Conservation (phyloP, 64 coral and sea anemone genomes). For the Montipora capricornis region DNA sequence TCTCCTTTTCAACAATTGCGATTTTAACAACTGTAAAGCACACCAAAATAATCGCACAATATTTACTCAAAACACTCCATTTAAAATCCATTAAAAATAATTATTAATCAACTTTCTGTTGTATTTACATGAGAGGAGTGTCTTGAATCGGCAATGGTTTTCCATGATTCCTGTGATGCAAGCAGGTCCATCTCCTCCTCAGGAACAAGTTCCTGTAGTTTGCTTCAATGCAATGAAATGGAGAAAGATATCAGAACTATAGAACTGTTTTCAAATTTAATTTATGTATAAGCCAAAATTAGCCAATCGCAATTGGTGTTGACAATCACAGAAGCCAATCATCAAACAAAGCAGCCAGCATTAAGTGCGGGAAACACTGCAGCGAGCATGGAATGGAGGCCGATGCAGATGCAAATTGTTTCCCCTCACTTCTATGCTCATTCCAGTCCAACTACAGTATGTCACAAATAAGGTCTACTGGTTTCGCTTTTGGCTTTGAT, state of each 20-base stretch:
- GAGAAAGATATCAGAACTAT: background rate
- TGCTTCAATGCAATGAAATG: constrained; percentile 55
- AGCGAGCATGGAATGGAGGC: background rate
- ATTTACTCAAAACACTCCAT: background rate
- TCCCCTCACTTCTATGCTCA: too few relatives aligned
- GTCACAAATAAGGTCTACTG: too few relatives aligned
- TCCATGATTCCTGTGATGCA: constrained; percentile 27
- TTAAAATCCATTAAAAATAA: background rate
- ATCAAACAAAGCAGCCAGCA: too few relatives aligned
- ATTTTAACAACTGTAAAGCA: too few relatives aligned
- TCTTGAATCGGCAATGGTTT: background rate
- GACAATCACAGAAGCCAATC: too few relatives aligned
- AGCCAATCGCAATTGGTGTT: too few relatives aligned
- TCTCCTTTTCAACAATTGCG: too few relatives aligned
- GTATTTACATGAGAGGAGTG: background rate
- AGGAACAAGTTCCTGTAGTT: constrained; percentile 85
- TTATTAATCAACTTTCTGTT: background rate
- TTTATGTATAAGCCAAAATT: too few relatives aligned
- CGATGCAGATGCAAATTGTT: too few relatives aligned
- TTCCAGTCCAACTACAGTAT: too few relatives aligned
- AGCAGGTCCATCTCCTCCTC: constrained; percentile 79
- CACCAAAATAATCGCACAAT: background rate
- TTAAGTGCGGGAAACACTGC: too few relatives aligned
- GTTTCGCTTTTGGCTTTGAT: too few relatives aligned
- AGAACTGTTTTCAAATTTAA: background rate